These are phyloP conservation scores for Acropora tenuis DNA, from an alignment of 64 coral and sea anemone species.

Conservation along the genomic window DNA sequence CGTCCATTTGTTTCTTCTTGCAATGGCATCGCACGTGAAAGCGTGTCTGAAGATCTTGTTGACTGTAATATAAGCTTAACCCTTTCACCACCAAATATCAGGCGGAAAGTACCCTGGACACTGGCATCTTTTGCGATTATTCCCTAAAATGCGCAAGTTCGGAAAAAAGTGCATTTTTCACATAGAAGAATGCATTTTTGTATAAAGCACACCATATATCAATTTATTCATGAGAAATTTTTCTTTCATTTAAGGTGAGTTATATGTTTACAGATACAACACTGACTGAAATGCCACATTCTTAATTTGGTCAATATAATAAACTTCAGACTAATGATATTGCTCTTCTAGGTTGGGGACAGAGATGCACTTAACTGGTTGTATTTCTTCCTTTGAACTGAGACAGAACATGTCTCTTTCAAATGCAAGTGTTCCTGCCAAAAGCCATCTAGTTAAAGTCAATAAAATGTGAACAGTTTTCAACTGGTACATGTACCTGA, in stretches of 20 bases:
- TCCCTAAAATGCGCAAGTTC: constrained; percentile 5
- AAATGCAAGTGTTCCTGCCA: constrained; percentile 6
- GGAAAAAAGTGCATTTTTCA: constrained; percentile 4
- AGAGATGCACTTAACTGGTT: constrained; percentile 10
- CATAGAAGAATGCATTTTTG: constrained; percentile 18
- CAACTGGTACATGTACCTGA: background rate
- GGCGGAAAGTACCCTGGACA: constrained; percentile 9
- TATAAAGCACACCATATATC: constrained; percentile 18
- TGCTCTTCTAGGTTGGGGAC: constrained; percentile 6
- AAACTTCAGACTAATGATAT: background rate
- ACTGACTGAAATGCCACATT: constrained; percentile 4
- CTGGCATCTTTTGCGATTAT: constrained; percentile 10
- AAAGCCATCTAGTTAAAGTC: background rate
- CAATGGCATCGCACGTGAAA: no score
- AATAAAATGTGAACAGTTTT: constrained; percentile 11
- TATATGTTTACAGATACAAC: background rate
- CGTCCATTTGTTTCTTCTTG: no score
- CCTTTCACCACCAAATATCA: constrained; percentile 10
- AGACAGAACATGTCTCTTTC: constrained; percentile 12
- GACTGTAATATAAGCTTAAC: background rate
- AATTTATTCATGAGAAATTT: constrained; percentile 8
- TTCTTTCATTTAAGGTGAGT: constrained; percentile 7
- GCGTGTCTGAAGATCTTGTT: no score
- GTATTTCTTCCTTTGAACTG: constrained; percentile 6
- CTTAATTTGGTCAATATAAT: background rate